Evolutionary conservation across 2,888 invertebrate species (phyloP).

Genomic region (Limnephilus auricula): DNA sequence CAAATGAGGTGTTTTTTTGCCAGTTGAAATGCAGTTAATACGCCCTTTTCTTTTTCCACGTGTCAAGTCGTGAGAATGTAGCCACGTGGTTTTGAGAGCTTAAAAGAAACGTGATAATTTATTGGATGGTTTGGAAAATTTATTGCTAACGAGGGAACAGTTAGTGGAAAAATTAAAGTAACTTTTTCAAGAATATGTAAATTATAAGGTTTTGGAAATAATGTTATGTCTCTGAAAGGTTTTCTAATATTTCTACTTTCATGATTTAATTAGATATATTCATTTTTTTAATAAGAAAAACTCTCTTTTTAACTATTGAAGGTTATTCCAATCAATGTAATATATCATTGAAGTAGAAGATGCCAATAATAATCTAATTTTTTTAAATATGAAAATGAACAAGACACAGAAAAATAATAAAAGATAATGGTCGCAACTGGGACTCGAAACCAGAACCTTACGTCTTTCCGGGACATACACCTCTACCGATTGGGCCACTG

Average conservation of each 20-base stretch:
- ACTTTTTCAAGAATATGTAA: background rate
- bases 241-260: background rate
- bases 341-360: too few relatives aligned
- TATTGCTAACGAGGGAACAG: slow-evolving; percentile 13
- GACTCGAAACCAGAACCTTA: too few relatives aligned
- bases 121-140: slow-evolving; percentile 26
- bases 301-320: too few relatives aligned
- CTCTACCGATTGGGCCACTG: too few relatives aligned
- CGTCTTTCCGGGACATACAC: too few relatives aligned
- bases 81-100: slow-evolving; percentile 26
- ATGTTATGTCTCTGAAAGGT: background rate
- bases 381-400: too few relatives aligned
- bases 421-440: too few relatives aligned
- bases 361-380: too few relatives aligned
- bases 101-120: slow-evolving; percentile 34
- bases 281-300: too few relatives aligned
- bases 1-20: slow-evolving; percentile 39
- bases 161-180: slow-evolving; percentile 10
- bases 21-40: slow-evolving; percentile 19
- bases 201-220: background rate
- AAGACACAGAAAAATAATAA: too few relatives aligned
- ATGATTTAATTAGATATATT: background rate
- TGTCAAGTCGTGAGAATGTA: slow-evolving; percentile 17
- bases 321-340: too few relatives aligned
- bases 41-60: slow-evolving; percentile 5